Conservation (phyloP, 2,888 invertebrate genomes). For the Octonoba sinensis region DNA sequence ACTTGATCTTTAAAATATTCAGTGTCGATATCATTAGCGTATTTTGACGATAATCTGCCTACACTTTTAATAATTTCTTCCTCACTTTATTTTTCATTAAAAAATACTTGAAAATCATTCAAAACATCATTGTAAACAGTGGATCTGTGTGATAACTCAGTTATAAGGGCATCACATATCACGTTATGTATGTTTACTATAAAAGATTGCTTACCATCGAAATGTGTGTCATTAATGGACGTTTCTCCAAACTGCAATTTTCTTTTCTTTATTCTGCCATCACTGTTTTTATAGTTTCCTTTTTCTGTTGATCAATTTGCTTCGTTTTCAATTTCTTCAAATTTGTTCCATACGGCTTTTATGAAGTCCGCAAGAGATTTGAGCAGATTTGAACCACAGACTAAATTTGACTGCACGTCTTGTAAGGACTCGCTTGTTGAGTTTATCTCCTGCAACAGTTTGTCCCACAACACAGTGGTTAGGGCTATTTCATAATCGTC, state of each 20-base stretch:
- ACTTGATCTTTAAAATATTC: background rate
- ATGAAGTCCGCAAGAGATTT: slow-evolving; percentile 12
- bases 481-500: slow-evolving; percentile 16
- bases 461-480: slow-evolving; percentile 18
- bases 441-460: slow-evolving; percentile 18
- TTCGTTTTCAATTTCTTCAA: slow-evolving; percentile 9
- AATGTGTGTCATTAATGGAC: background rate
- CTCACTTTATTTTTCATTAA: background rate
- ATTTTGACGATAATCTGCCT: background rate
- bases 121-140: background rate
- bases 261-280: slow-evolving; percentile 1
- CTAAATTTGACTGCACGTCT: background rate
- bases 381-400: background rate
- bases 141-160: background rate
- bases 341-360: background rate
- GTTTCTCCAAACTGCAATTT: slow-evolving; percentile 7
- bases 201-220: background rate
- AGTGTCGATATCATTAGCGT: background rate
- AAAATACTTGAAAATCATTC: background rate
- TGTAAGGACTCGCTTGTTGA: slow-evolving; percentile 22
- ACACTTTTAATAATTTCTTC: background rate
- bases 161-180: background rate
- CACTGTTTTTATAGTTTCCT: background rate
- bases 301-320: slow-evolving; percentile 9
- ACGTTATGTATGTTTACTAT: background rate